Conservation (phyloP, 2,888 invertebrate genomes). For the Sabatieria punctata region DNA sequence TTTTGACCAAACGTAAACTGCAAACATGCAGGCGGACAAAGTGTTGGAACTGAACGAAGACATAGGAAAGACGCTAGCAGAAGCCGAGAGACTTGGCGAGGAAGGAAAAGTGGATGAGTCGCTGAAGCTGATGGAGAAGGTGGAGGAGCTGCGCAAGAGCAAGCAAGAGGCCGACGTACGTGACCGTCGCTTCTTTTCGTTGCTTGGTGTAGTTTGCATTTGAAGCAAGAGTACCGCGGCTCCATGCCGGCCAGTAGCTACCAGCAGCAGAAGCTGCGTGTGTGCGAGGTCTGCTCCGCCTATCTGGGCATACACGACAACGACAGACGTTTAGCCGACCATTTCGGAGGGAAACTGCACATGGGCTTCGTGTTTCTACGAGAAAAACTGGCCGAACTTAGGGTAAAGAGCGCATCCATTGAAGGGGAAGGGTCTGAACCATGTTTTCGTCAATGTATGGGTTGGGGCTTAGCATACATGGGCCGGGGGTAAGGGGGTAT, state of each 20-base stretch:
- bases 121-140: conserved; percentile 88
- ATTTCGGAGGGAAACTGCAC: conserved; percentile 97
- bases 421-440: background rate
- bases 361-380: conserved; percentile 94
- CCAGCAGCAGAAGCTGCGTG: conserved; percentile 89
- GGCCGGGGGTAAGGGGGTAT: too few species aligned
- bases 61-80: conserved; percentile 86
- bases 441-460: background rate
- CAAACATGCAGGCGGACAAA: conserved; percentile 53
- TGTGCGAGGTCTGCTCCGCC: conserved; percentile 90
- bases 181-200: background rate
- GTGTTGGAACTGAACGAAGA: conserved; percentile 86
- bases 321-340: conserved; percentile 89
- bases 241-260: conserved; percentile 96
- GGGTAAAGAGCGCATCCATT: conserved; percentile 36
- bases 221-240: conserved; percentile 69
- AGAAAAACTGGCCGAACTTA: conserved; percentile 69
- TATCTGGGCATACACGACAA: conserved; percentile 98
- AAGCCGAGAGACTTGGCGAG: conserved; percentile 80
- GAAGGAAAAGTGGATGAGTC: conserved; percentile 94
- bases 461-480: background rate
- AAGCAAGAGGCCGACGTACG: conserved; percentile 67
- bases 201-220: too few species aligned
- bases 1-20: background rate
- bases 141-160: conserved; percentile 78